These are phyloP conservation scores for Epinotia nisella DNA, from an alignment of 2,888 invertebrate genomes.

Conservation along the genomic window DNA sequence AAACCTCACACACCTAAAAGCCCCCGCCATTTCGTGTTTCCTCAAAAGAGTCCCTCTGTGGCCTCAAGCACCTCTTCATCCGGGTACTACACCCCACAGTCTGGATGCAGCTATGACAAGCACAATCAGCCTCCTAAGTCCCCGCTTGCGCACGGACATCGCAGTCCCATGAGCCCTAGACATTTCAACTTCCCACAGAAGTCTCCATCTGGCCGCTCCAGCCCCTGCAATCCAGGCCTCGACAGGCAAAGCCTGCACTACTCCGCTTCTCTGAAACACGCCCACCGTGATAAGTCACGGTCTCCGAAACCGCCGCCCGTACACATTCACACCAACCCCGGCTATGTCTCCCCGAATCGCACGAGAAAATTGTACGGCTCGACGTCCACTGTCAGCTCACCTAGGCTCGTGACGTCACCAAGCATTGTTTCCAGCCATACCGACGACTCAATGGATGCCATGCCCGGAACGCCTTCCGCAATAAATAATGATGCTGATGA, in stretches of 20 bases:
- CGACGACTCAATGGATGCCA: conserved; percentile 75
- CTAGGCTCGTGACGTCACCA: conserved; percentile 74
- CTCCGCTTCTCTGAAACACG: conserved; percentile 75
- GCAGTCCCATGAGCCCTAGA: conserved; percentile 85
- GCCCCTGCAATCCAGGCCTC: conserved; percentile 65
- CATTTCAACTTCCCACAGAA: conserved; percentile 85
- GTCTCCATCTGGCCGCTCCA: conserved; percentile 75
- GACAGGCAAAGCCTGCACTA: conserved; percentile 72
- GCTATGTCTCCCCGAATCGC: conserved; percentile 83
- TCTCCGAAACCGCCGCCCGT: conserved; percentile 82
- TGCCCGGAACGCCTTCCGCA: conserved; percentile 75
- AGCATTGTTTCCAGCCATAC: conserved; percentile 82
- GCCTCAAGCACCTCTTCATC: conserved; percentile 83
- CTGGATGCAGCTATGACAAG: conserved; percentile 80
- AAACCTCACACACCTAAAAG: conserved; percentile 83
- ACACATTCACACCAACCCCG: conserved; percentile 86
- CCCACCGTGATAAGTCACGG: conserved; percentile 73
- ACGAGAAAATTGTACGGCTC: conserved; percentile 75
- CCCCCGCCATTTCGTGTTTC: conserved; percentile 83
- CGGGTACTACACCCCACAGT: conserved; percentile 84
- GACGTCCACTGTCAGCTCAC: conserved; percentile 77
- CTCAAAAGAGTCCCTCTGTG: conserved; percentile 82
- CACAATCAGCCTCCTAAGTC: conserved; percentile 78
- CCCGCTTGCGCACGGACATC: conserved; percentile 82
- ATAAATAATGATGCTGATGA: conserved; percentile 75